Base-by-base conservation (phyloP, 2,113 vertebrate genomes). In the Labeo rohita region DNA sequence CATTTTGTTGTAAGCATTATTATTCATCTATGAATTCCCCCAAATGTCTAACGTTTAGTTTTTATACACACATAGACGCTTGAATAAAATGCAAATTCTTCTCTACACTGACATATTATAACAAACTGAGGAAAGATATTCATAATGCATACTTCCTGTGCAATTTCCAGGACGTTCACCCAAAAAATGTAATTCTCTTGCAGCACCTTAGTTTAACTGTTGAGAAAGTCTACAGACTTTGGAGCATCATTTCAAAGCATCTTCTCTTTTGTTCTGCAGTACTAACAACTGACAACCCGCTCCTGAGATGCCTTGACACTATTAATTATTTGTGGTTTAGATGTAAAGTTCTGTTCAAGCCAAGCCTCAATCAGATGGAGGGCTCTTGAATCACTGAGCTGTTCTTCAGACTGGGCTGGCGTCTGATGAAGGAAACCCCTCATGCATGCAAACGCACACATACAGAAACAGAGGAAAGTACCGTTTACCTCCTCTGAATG, bases 351-450 rank as follows among this genome's bases (percentile, higher is more conserved):
- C 63, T 52, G 59, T 73, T 52, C 76, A 39, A 52, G 45, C 75
- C 82, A 59, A 76, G 80, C 66, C 86, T 82, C 90, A 91, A 90
- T 91, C 90, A 91, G 81, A 61, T 52, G 50, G 74, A 91, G 86
- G 65, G 85, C 87, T 80, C 90, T 91, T 84, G 87, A 91, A 91
- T 91, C 90, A 91, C 66, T 74, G 84, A 52, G 74, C 73, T 85
- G 82, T 85, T 87, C 88, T 89, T 83, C 77, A 87, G 85, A 56
- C 49, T 11, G 70, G 66, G 70, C 50, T 65, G 56, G 83, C 45
- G 85, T 83, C 72, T 89, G 88, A 85, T 89, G 84, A 87, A 85
- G 74, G 23, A 84, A 83, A 70, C 79, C 59, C 78, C 56, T 80
- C 85, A 70, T 65, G 63, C 87, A 85, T 45, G 74, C 36, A 77